phyloP scores from a whole-genome alignment of 2,888 invertebrate species.

The Chaetoderma sp. region DNA sequence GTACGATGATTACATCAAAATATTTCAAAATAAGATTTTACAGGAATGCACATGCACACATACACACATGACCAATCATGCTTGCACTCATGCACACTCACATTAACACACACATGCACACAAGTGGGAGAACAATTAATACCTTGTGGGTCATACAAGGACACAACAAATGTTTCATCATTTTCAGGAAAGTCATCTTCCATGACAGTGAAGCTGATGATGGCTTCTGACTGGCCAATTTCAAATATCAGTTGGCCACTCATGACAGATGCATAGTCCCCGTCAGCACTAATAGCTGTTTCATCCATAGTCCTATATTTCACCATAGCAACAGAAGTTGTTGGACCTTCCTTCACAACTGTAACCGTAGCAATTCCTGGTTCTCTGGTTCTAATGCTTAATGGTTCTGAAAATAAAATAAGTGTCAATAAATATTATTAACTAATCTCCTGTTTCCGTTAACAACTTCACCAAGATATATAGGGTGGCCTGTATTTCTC shows the following conservation, averaged over 20 bases:
- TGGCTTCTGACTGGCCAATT: constrained; percentile 48
- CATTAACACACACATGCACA: too few relatives aligned
- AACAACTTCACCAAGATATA: too few relatives aligned
- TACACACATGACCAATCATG: too few relatives aligned
- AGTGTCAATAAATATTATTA: too few relatives aligned
- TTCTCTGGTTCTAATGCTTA: constrained; percentile 42
- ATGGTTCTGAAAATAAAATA: constrained; percentile 38
- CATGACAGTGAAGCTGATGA: constrained; percentile 45
- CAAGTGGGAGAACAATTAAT: too few relatives aligned
- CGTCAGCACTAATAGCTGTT: constrained; percentile 43
- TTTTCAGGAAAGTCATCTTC: constrained; percentile 61
- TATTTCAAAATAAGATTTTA: too few relatives aligned
- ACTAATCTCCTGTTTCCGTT: too few relatives aligned
- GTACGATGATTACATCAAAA: too few relatives aligned
- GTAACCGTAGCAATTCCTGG: constrained; percentile 46
- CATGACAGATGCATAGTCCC: constrained; percentile 49
- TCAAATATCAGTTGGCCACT: constrained; percentile 48
- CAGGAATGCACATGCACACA: too few relatives aligned
- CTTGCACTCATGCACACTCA: too few relatives aligned
- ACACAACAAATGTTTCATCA: constrained; percentile 59
- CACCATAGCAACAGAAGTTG: constrained; percentile 40
- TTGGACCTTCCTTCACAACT: constrained; percentile 52
- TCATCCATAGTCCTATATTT: constrained; percentile 59
- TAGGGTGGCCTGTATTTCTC: too few relatives aligned
- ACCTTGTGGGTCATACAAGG: constrained; percentile 63